Base-by-base conservation (phyloP, 1,140 invertebrate species). In the Brachionus manjavacas region DNA sequence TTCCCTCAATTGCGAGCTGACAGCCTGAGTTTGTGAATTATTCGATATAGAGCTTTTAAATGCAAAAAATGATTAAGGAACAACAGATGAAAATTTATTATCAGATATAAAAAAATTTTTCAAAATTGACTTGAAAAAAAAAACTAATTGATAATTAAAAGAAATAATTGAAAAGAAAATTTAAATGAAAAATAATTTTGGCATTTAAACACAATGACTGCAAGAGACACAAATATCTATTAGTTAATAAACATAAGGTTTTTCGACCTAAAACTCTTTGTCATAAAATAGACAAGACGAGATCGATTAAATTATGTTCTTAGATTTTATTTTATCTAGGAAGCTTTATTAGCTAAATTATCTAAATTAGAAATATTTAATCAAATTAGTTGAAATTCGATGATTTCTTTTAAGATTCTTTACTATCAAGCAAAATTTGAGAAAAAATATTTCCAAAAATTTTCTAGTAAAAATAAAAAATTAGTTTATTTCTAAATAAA, bases 1-100 rank as follows among this genome's bases (percentile, higher is more conserved):
- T 81, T 81, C 79, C 64, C 79, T 60, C 39, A 81, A 25, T 68
- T 81, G 52, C 14, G 31, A 28, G 52, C 52, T 81, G 20, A 81
- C 79, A 64, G 55, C 31, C 23, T 81, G 55, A 28, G 49, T 35
- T 64, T 81, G 79, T 28, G 52, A 64, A 81, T 23, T 68, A 39
- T 64, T 68, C n/a, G 79, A 81, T 7, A 81, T 8, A 8, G 79
- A 64, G 31, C 79, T 81, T 43, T n/a, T 46, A 46, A 46, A 46
- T 46, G 43, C 14, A 46, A 46, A 46, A 46, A 46, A 12, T 46
- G 43, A 46, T 46, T 14, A 46, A 46, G 31, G 12, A 46, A 3
- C 6, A 46, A 12, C 11, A 46, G 14, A 4, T 12, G 14, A 46
- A 46, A 46, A 46, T 46, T 46, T 46, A 46, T 46, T 46, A 46